Percentiles rank a stretch among this genome's conserved stretches.
These are phyloP conservation scores for Barypeithes pellucidus DNA, from an alignment of 2,888 invertebrate genomes.

Conservation along the genomic window DNA sequence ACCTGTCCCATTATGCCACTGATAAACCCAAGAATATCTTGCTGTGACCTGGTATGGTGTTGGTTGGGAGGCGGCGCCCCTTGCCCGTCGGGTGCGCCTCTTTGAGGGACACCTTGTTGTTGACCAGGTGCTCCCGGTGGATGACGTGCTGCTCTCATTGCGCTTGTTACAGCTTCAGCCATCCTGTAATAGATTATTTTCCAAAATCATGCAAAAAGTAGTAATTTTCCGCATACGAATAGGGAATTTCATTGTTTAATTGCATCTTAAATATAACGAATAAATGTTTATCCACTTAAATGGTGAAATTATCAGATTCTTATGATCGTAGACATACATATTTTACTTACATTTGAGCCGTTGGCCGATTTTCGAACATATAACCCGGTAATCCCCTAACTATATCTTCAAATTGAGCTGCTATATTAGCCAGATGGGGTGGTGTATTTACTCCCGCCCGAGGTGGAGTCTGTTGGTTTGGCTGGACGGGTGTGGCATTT, in stretches of 20 bases:
- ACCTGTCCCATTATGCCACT: slow-evolving; percentile 39
- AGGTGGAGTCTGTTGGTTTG: slow-evolving; percentile 9
- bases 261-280: too few species aligned
- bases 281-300: too few species aligned
- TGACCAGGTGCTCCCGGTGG: not conserved
- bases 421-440: slow-evolving; percentile 14
- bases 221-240: too few species aligned
- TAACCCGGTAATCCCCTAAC: slow-evolving; percentile 15
- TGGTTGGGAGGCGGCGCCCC: slow-evolving; percentile 24
- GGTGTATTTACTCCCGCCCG: slow-evolving; percentile 11
- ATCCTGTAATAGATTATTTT: slow-evolving; percentile 15
- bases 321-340: too few species aligned
- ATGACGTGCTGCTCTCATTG: slow-evolving; percentile 9
- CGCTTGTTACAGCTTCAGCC: slow-evolving; percentile 15
- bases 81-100: slow-evolving; percentile 42
- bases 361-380: slow-evolving; percentile 16
- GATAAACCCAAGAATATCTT: slow-evolving; percentile 35
- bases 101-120: slow-evolving; percentile 25
- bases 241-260: too few species aligned
- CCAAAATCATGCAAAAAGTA: not conserved
- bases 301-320: too few species aligned
- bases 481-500: slow-evolving; percentile 11
- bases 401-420: slow-evolving; percentile 28
- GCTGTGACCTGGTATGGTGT: slow-evolving; percentile 32
- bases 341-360: slow-evolving; percentile 19